Conservation (phyloP, 1,140 invertebrate species). For the Meloidogyne chitwoodi region DNA sequence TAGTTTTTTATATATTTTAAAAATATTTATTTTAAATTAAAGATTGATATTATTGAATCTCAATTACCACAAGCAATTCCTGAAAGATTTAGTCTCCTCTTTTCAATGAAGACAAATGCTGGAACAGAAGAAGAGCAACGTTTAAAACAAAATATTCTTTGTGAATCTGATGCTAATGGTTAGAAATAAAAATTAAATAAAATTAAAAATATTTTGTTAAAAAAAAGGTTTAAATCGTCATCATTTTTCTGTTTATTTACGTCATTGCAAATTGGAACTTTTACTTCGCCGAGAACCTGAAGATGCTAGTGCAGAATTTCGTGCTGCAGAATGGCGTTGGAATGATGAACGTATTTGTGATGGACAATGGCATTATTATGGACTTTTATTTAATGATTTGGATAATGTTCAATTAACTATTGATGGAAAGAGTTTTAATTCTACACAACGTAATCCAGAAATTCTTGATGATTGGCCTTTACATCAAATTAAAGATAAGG, state of each 20-base stretch:
- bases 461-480: conserved; percentile 99
- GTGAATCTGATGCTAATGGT: conserved; percentile 54
- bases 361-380: conserved; percentile 97
- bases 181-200: conserved; percentile 16
- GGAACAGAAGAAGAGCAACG: conserved; percentile 53
- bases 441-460: conserved; percentile 71
- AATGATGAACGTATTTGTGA: conserved; percentile 83
- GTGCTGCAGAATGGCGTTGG: conserved; percentile 95
- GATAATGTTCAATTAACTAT: conserved; percentile 65
- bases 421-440: conserved; percentile 79
- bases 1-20: not conserved
- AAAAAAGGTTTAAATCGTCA: conserved; percentile 77
- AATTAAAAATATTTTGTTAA: not conserved
- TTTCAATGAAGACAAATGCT: conserved; percentile 53
- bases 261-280: conserved; percentile 90
- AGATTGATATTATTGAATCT: conserved; percentile 41
- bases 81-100: conserved; percentile 51
- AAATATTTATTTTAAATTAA: not conserved
- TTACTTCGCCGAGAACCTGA: conserved; percentile 84
- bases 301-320: conserved; percentile 85
- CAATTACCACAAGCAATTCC: conserved; percentile 46
- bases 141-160: conserved; percentile 57
- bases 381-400: conserved; percentile 80
- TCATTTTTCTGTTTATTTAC: conserved; percentile 90
- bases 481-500: conserved; percentile 76